Evolutionary conservation across 2,888 invertebrate genomes (phyloP).

Genomic region (Autographa pulchrina): DNA sequence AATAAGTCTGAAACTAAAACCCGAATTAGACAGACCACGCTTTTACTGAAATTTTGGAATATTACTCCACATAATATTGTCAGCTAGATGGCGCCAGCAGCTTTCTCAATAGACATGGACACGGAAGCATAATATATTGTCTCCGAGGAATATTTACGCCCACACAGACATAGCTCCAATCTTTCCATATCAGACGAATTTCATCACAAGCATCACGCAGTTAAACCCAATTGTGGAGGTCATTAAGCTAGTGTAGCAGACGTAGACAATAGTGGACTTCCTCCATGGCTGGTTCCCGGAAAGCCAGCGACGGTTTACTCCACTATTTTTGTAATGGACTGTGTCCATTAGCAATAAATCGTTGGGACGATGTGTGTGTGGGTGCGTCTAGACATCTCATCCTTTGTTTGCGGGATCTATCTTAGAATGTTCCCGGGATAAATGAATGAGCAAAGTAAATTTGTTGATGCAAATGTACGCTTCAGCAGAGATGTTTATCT

Average conservation of each 20-base stretch:
- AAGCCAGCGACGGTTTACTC: slow-evolving; percentile 60
- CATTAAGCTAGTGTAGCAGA: slow-evolving; percentile 59
- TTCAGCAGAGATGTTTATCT: slow-evolving; percentile 40
- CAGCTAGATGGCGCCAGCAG: background rate
- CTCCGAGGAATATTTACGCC: slow-evolving; percentile 22
- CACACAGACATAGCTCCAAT: slow-evolving; percentile 31
- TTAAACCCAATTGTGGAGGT: slow-evolving; percentile 62
- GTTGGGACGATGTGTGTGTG: slow-evolving; percentile 59
- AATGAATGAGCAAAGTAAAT: slow-evolving; percentile 46
- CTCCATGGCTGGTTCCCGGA: slow-evolving; percentile 61
- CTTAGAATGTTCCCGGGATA: slow-evolving; percentile 37
- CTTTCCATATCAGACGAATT: slow-evolving; percentile 46
- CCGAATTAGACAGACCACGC: too few species aligned
- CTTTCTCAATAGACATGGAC: background rate
- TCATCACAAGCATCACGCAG: slow-evolving; percentile 52
- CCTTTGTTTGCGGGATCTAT: slow-evolving; percentile 54
- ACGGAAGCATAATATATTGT: slow-evolving; percentile 2
- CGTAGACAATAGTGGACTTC: slow-evolving; percentile 54
- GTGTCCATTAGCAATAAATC: slow-evolving; percentile 79
- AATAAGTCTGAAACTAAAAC: too few species aligned
- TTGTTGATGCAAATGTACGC: slow-evolving; percentile 56
- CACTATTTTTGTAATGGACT: slow-evolving; percentile 81
- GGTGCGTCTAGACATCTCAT: slow-evolving; percentile 58
- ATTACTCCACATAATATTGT: background rate
- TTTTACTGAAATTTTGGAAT: too few species aligned